A percentile compares a stretch with the other conserved stretches of the same genome.
phyloP scores from a whole-genome alignment of 2,113 vertebrate species.

The Uria lomvia region DNA sequence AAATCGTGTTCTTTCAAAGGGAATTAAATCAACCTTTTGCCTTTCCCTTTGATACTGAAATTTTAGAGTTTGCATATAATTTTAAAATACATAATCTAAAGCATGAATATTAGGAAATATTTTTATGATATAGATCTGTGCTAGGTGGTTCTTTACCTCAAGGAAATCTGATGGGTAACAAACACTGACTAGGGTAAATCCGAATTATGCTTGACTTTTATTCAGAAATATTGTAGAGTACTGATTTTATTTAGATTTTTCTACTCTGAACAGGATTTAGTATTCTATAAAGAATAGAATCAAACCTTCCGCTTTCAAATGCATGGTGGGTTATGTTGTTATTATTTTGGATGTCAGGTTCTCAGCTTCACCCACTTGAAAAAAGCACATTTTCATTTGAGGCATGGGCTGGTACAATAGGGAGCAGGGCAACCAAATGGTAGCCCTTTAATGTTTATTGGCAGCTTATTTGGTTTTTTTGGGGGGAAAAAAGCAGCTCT shows the following conservation, averaged over 20 bases:
- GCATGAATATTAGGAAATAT: background rate
- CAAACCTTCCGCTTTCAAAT: background rate
- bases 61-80: constrained; percentile 6
- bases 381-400: background rate
- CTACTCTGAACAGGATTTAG: background rate
- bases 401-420: background rate
- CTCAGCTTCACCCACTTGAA: background rate
- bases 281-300: background rate
- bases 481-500: background rate
- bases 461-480: background rate
- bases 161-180: background rate
- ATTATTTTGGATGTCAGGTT: background rate
- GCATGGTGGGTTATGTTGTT: background rate
- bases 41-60: constrained; percentile 56
- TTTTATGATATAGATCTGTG: background rate
- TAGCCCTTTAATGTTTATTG: background rate
- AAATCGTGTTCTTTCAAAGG: constrained; percentile 68
- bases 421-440: background rate
- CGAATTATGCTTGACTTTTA: background rate
- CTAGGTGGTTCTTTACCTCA: background rate
- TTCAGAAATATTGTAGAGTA: background rate
- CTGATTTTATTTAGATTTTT: background rate
- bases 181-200: background rate
- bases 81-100: background rate
- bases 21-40: constrained; percentile 63